A percentile compares a stretch with the other conserved stretches of the same genome.
Evolutionary conservation across 2,113 vertebrate genomes (phyloP).

Genomic region (Myotis brandtii): DNA sequence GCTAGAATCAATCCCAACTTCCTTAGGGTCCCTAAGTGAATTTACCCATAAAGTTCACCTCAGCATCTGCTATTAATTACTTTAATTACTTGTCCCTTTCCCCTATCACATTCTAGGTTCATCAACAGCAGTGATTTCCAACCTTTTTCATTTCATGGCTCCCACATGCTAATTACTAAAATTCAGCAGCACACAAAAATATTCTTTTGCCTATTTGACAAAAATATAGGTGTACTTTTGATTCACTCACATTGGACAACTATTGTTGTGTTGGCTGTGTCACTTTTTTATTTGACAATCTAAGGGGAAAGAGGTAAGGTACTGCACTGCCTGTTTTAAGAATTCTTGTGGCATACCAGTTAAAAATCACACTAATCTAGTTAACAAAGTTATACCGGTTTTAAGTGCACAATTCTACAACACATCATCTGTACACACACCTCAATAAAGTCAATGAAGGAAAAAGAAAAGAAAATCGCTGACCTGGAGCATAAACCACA

Average conservation of each 20-base stretch:
- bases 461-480: not conserved
- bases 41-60: too few species aligned
- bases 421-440: not conserved
- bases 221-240: not conserved
- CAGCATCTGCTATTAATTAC: not conserved
- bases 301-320: not conserved
- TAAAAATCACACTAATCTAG: not conserved
- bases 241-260: not conserved
- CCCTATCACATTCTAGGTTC: not conserved
- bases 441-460: not conserved
- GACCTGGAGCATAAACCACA: accelerated
- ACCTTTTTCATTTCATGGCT: not conserved
- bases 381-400: not conserved
- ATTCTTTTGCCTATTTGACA: not conserved
- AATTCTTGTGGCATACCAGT: not conserved
- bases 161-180: not conserved
- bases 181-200: not conserved
- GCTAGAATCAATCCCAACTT: not conserved
- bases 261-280: not conserved
- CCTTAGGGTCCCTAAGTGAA: not conserved
- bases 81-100: not conserved
- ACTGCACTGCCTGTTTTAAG: not conserved
- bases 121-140: not conserved
- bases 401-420: not conserved
- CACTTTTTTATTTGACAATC: not conserved